A percentile compares a stretch with the other conserved stretches of the same genome.
Conservation (phyloP, 2,113 vertebrate genomes). For the Brachyistius frenatus region DNA sequence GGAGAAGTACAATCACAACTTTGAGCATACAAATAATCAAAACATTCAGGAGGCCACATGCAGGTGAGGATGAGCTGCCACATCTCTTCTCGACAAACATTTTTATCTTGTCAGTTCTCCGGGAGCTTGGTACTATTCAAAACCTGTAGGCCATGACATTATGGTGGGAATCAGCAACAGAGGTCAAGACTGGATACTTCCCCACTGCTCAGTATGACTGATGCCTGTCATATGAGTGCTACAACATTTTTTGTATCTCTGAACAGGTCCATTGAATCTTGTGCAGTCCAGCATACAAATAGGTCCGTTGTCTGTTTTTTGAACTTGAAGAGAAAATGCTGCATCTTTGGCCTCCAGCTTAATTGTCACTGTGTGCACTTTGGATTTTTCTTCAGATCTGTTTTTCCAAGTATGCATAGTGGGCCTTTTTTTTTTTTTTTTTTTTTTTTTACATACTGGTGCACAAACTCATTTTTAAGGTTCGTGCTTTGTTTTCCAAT, state of each 20-base stretch:
- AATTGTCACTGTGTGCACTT: neutral
- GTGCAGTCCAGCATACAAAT: neutral
- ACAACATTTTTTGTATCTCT: neutral
- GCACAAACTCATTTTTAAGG: slow-evolving; percentile 22
- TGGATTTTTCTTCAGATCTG: neutral
- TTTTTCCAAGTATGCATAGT: slow-evolving; percentile 15
- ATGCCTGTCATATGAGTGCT: neutral
- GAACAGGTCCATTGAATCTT: neutral
- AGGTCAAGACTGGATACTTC: neutral
- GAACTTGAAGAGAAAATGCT: no score
- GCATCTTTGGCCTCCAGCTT: neutral
- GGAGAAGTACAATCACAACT: neutral
- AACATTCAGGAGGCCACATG: neutral
- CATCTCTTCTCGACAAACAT: neutral
- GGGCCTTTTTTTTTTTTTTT: neutral
- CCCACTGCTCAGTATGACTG: neutral
- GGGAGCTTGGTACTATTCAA: slow-evolving; percentile 15
- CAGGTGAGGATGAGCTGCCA: neutral
- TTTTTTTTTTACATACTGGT: neutral
- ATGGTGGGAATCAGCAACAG: neutral
- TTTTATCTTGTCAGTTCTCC: slow-evolving; percentile 16
- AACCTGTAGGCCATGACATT: slow-evolving; percentile 4
- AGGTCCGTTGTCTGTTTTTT: no score
- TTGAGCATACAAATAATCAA: neutral
- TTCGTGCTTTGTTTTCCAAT: slow-evolving; percentile 5